phyloP scores from a whole-genome alignment of 2,797 vertebrate species.

The Sebastes taczanowskii region DNA sequence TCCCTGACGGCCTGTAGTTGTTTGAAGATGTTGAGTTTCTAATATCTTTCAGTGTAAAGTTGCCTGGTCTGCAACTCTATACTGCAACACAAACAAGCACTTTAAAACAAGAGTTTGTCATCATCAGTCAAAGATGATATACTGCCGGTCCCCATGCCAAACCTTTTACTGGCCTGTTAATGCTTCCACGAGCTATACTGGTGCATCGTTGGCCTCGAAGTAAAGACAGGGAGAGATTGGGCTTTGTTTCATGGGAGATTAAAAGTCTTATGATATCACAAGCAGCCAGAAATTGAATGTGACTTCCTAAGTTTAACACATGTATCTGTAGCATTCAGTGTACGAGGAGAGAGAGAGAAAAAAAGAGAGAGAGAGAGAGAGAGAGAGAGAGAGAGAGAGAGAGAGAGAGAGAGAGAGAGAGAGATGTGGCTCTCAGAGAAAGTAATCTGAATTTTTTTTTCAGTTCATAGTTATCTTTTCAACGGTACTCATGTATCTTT shows the following conservation, averaged over 20 bases:
- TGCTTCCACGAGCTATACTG: background rate
- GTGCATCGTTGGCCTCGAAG: slow-evolving; percentile 12
- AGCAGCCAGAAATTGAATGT: slow-evolving; percentile 4
- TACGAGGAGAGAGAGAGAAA: background rate
- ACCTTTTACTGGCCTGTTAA: slow-evolving; percentile 24
- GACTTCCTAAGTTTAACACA: background rate
- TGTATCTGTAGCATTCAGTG: background rate
- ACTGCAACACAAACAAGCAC: slow-evolving; percentile 2
- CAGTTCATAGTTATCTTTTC: background rate
- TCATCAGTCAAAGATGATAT: slow-evolving; percentile 26
- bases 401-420: background rate
- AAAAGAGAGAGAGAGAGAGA: background rate
- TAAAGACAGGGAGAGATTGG: slow-evolving; percentile 2
- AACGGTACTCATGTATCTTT: background rate
- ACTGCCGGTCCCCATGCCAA: slow-evolving; percentile 15
- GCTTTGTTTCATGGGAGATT: slow-evolving; percentile 42
- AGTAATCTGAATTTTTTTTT: background rate
- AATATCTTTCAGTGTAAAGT: background rate
- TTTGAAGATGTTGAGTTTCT: background rate
- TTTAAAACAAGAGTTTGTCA: slow-evolving; percentile 29
- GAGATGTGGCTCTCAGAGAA: background rate
- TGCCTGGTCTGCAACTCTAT: background rate
- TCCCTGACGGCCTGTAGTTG: background rate
- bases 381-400: background rate
- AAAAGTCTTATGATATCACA: slow-evolving; percentile 26